A percentile compares a stretch with the other conserved stretches of the same genome.
These are phyloP conservation scores for Podarcis cretensis DNA, from an alignment of 2,113 vertebrate genomes.

Conservation along the genomic window DNA sequence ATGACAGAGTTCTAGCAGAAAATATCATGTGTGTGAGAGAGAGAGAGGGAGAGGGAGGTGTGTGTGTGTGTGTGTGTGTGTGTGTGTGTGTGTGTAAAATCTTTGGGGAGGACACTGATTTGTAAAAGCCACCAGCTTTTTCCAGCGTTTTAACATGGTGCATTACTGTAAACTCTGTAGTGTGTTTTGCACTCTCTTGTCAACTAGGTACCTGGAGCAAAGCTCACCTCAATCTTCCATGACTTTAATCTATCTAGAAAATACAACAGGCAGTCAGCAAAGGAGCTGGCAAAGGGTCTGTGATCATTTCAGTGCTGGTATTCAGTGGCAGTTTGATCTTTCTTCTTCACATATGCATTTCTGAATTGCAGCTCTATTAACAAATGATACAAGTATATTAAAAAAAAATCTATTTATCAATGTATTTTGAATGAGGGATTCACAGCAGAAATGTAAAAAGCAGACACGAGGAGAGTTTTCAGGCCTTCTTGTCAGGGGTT, in stretches of 20 bases:
- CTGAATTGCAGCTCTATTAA: constrained; percentile 55
- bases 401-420: constrained; percentile 39
- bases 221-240: constrained; percentile 73
- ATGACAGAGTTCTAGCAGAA: constrained; percentile 50
- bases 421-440: constrained; percentile 6
- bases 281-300: constrained; percentile 43
- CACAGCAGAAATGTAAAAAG: neutral
- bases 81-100: constrained; percentile 57
- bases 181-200: constrained; percentile 64
- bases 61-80: too few species aligned
- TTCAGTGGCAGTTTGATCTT: constrained; percentile 49
- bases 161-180: constrained; percentile 56
- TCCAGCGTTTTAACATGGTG: constrained; percentile 57
- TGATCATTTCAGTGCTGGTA: constrained; percentile 56
- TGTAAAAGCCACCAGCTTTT: constrained; percentile 71
- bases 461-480: neutral
- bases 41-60: too few species aligned
- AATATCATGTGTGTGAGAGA: constrained; percentile 53
- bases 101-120: constrained; percentile 68
- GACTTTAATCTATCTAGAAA: constrained; percentile 73
- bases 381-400: constrained; percentile 71
- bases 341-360: constrained; percentile 42
- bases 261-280: constrained; percentile 61
- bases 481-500: constrained; percentile 33
- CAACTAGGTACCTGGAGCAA: constrained; percentile 55